Percentiles rank a stretch among this genome's conserved stretches.
phyloP scores from a whole-genome alignment of 2,797 vertebrate species.

The Anniella stebbinsi region DNA sequence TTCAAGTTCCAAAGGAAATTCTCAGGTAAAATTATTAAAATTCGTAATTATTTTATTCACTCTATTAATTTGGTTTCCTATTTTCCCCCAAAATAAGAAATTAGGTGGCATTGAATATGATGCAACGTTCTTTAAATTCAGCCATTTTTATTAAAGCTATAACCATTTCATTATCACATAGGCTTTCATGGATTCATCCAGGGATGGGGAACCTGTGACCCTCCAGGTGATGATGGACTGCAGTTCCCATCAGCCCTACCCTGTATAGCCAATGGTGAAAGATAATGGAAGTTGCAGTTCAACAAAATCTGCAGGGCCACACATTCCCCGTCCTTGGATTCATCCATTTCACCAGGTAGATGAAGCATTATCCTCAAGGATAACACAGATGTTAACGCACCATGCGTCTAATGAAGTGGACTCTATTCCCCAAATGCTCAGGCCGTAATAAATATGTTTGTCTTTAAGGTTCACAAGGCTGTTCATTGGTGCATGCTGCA shows the following conservation, averaged over 20 bases:
- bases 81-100: background rate
- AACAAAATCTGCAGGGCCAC: no score
- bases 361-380: background rate
- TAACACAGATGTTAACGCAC: background rate
- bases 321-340: background rate
- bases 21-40: conserved; percentile 74
- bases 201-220: no score
- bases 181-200: no score
- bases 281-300: no score
- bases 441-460: background rate
- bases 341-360: background rate
- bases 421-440: background rate
- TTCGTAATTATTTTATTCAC: background rate
- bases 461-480: background rate
- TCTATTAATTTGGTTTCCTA: background rate
- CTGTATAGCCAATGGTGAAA: no score
- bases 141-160: conserved; percentile 17
- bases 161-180: background rate
- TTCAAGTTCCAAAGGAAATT: conserved; percentile 71
- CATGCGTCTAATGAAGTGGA: background rate
- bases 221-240: no score
- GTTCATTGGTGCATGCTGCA: background rate
- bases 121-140: conserved; percentile 15
- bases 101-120: conserved; percentile 7
- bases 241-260: no score